phyloP scores from a whole-genome alignment of 2,888 invertebrate species.

The Cheilosia soror region DNA sequence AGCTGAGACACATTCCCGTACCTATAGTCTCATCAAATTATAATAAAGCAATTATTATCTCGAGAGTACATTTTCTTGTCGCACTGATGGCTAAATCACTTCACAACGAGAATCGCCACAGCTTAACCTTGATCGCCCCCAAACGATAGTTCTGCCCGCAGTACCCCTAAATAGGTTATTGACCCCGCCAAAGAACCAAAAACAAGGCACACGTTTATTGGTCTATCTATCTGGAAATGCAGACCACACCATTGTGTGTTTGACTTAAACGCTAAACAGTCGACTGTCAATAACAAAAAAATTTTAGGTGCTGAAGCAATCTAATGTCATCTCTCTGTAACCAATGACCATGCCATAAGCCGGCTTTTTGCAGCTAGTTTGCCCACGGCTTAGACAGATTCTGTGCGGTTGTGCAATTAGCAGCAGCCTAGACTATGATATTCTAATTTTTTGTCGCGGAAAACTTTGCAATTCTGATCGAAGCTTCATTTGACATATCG shows the following conservation, averaged over 20 bases:
- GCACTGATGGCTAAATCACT: neutral
- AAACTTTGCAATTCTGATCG: constrained; percentile 48
- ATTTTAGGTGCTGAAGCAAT: constrained; percentile 25
- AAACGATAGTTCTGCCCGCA: neutral
- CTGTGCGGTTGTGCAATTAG: constrained; percentile 33
- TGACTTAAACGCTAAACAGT: neutral
- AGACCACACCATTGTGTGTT: neutral
- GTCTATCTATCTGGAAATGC: neutral
- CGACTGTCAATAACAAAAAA: constrained; percentile 1
- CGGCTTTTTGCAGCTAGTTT: constrained; percentile 55
- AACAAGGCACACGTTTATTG: constrained; percentile 21
- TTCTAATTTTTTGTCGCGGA: constrained; percentile 57
- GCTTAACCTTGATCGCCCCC: constrained; percentile 32
- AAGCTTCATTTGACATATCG: constrained; percentile 57
- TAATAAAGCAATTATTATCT: constrained; percentile 45
- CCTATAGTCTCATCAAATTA: constrained; percentile 26
- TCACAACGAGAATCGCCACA: neutral
- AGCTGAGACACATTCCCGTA: neutral
- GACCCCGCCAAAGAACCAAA: constrained; percentile 12
- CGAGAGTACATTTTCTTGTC: constrained; percentile 56
- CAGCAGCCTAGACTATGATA: constrained; percentile 50
- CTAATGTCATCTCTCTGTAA: constrained; percentile 25
- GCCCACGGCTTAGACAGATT: constrained; percentile 25
- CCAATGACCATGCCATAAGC: constrained; percentile 46
- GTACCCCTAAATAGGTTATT: neutral